Conservation (phyloP, 2,888 invertebrate genomes). For the Cryptus armator region DNA sequence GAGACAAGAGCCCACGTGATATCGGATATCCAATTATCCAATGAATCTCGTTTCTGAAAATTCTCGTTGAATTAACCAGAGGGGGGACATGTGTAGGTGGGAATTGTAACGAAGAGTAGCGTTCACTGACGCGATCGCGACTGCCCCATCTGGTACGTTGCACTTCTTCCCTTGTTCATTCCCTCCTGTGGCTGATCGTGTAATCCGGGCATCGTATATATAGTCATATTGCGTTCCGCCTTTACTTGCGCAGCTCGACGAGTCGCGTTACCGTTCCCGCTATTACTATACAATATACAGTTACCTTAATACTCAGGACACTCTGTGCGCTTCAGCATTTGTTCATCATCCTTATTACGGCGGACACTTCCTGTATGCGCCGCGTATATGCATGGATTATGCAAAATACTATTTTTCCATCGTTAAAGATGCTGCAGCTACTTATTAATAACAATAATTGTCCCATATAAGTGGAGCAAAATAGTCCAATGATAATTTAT, state of each 20-base stretch:
- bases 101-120: neutral
- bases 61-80: slow-evolving; percentile 21
- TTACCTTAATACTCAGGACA: slow-evolving; percentile 81
- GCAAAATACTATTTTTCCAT: slow-evolving; percentile 1
- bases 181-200: slow-evolving; percentile 5
- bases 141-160: slow-evolving; percentile 10
- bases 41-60: slow-evolving; percentile 67
- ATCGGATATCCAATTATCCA: slow-evolving; percentile 75
- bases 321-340: slow-evolving; percentile 44
- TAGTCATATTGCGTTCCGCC: slow-evolving; percentile 18
- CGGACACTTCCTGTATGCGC: slow-evolving; percentile 48
- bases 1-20: slow-evolving; percentile 31
- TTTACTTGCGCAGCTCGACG: slow-evolving; percentile 46
- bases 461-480: neutral
- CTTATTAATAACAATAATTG: slow-evolving; percentile 12
- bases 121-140: slow-evolving; percentile 10
- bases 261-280: slow-evolving; percentile 78
- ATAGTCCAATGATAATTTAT: slow-evolving; percentile 1
- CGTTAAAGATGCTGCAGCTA: slow-evolving; percentile 10
- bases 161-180: slow-evolving; percentile 47
- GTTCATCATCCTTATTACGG: slow-evolving; percentile 57
- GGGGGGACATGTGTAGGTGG: neutral
- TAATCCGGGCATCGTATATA: slow-evolving; percentile 34
- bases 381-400: slow-evolving; percentile 2
- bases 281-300: slow-evolving; percentile 76